These are phyloP conservation scores for Melangyna quadrimaculata DNA, from an alignment of 2,888 invertebrate species.

Conservation along the genomic window DNA sequence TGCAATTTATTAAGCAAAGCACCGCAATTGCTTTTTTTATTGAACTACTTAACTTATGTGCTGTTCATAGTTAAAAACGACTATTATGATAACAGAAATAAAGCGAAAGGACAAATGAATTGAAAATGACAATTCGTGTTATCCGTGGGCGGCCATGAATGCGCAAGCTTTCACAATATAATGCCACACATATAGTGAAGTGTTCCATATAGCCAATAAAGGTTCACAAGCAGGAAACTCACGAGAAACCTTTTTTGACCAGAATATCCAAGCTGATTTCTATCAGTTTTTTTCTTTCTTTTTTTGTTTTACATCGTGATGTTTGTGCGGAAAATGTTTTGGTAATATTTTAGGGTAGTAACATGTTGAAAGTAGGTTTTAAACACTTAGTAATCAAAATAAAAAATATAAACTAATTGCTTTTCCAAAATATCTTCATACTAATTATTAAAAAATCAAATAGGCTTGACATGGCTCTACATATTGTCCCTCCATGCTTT, in stretches of 20 bases:
- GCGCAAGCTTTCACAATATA: conserved; percentile 1
- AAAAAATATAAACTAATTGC: no score
- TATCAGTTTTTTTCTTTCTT: conserved; percentile 30
- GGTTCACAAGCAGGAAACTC: conserved; percentile 31
- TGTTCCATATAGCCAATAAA: not conserved
- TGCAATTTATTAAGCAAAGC: not conserved
- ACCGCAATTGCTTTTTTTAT: not conserved
- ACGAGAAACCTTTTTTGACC: conserved; percentile 36
- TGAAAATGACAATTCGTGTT: conserved; percentile 41
- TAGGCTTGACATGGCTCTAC: no score
- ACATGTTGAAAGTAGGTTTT: not conserved
- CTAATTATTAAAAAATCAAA: no score
- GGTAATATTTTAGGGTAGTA: conserved; percentile 26
- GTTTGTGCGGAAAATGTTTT: conserved; percentile 39
- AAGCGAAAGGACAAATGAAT: conserved; percentile 26
- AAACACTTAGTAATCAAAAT: no score
- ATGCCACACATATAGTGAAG: not conserved
- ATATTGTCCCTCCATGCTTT: no score
- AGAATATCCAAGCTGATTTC: conserved; percentile 27
- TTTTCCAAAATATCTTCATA: no score
- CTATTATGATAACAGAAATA: conserved; percentile 12
- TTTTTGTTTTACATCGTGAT: conserved; percentile 47
- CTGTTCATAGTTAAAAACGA: not conserved
- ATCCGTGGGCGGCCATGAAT: conserved; percentile 59
- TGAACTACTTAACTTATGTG: not conserved